Conservation (phyloP, 2,888 invertebrate genomes). For the Tetanocera ferruginea region DNA sequence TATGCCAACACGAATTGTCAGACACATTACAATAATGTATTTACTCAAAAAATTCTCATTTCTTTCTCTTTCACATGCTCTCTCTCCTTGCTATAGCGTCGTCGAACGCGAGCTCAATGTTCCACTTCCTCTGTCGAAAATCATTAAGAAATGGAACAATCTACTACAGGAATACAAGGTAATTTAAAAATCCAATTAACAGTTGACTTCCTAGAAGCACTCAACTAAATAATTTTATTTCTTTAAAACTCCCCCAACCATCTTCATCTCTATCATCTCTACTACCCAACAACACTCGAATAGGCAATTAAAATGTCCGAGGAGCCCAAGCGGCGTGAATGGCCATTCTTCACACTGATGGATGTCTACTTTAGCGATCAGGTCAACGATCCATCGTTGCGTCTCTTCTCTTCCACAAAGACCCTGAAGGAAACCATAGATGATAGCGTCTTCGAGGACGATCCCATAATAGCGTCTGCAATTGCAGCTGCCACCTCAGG, state of each 20-base stretch:
- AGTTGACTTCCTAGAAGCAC: not conserved
- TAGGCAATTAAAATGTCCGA: slow-evolving; percentile 70
- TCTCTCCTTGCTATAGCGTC: slow-evolving; percentile 57
- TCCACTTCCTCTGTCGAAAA: slow-evolving; percentile 69
- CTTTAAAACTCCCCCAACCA: not conserved
- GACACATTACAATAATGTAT: not conserved
- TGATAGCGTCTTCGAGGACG: slow-evolving; percentile 70
- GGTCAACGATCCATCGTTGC: slow-evolving; percentile 70
- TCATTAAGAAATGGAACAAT: slow-evolving; percentile 71
- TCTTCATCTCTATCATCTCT: not conserved
- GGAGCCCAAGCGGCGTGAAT: slow-evolving; percentile 70
- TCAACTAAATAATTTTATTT: slow-evolving; percentile 7
- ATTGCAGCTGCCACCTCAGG: slow-evolving; percentile 70
- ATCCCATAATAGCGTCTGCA: slow-evolving; percentile 69
- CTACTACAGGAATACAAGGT: slow-evolving; percentile 70
- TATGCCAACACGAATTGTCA: not conserved
- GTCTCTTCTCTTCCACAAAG: slow-evolving; percentile 70
- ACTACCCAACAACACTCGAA: not conserved
- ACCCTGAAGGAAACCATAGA: slow-evolving; percentile 69
- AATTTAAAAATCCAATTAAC: slow-evolving; percentile 39
- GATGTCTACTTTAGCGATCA: slow-evolving; percentile 71
- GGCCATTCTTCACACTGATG: slow-evolving; percentile 70
- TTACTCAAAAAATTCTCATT: not conserved
- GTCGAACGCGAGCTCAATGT: slow-evolving; percentile 70
- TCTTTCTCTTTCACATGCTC: not conserved